Evolutionary conservation across 2,113 vertebrate species (phyloP), one percentile per base, ranked within the genome.

Genomic region (Brachypteracias leptosomus): DNA sequence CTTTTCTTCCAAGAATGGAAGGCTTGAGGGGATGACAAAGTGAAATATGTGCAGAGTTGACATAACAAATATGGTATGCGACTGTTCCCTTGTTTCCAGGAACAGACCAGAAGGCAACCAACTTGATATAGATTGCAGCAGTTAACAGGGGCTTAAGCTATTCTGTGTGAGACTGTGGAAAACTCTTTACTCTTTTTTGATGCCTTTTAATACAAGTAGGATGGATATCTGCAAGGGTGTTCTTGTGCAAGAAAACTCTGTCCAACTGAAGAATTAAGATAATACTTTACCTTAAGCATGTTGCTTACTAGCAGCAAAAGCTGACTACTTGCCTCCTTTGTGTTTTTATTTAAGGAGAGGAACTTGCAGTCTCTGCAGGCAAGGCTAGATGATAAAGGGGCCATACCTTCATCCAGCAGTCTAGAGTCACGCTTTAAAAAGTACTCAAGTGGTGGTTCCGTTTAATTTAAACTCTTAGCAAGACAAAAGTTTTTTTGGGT

Each of bases 401-500:
- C 16, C 29, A 6, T 19, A 33, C 6, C 13, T 81, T 67, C 5
- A 52, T 4, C 13, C 35, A 16, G 9, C 61, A 78, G 54, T 22
- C 29, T 68, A 33, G 54, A 83, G 15, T 78, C 15, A 9, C 7
- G 3, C 10, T 85, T 75, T 17, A 3, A 67, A 54, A 85, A 54
- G 21, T 40, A 55, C 24, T 63, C 9, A 0, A 0, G 31, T 21
- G 8, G 5, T n/a, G 11, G 10, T 7, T 46, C 85, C 40, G 6
- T n/a, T 74, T 87, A 36, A 46, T 8, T 49, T 71, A 21, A 79
- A 49, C 47, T 40, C 62, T 31, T 63, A 19, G 28, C 21, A 68
- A 72, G 80, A 18, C 47, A 63, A 42, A 21, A 28, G 10, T 2
- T 10, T 36, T 4, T 42, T 26, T 4, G 4, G 14, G 9, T 71